A percentile compares a stretch with the other conserved stretches of the same genome.
These are phyloP conservation scores for Diloba caeruleocephala DNA, from an alignment of 2,888 invertebrate species.

Conservation along the genomic window DNA sequence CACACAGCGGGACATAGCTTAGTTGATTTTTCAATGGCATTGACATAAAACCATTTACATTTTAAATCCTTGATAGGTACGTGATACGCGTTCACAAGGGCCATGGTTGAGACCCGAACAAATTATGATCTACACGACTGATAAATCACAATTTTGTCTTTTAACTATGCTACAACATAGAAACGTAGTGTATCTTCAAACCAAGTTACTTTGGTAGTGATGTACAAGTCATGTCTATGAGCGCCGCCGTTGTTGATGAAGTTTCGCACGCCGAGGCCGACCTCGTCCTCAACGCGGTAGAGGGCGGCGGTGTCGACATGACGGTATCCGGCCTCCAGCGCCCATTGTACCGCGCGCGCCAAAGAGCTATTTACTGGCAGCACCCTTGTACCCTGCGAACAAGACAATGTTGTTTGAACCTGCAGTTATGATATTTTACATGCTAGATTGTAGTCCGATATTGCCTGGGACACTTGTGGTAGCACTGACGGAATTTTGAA, in stretches of 20 bases:
- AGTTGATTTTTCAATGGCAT: too few species aligned
- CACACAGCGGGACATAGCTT: too few species aligned
- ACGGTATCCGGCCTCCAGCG: slow-evolving; percentile 93
- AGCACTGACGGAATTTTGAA: too few species aligned
- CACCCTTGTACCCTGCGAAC: slow-evolving; percentile 75
- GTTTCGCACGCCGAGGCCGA: slow-evolving; percentile 92
- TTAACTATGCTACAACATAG: too few species aligned
- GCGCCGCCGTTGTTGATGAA: slow-evolving; percentile 91
- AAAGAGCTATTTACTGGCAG: slow-evolving; percentile 83
- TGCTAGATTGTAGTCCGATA: too few species aligned
- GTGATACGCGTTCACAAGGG: too few species aligned
- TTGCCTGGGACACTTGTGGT: too few species aligned
- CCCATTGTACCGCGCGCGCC: slow-evolving; percentile 91
- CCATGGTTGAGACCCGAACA: too few species aligned
- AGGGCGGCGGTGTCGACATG: slow-evolving; percentile 95
- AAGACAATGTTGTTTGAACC: slow-evolving; percentile 17
- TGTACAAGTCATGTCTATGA: slow-evolving; percentile 92
- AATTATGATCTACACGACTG: too few species aligned
- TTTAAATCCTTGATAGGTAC: too few species aligned
- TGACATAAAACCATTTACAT: too few species aligned
- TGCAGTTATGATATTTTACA: background rate
- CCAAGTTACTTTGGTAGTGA: slow-evolving; percentile 93
- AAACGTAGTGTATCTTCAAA: background rate
- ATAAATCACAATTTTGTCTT: too few species aligned
- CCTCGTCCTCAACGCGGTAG: slow-evolving; percentile 93